A percentile compares a stretch with the other conserved stretches of the same genome.
phyloP scores from a whole-genome alignment of 2,888 invertebrate species.

The Chymomyza fuscimana region DNA sequence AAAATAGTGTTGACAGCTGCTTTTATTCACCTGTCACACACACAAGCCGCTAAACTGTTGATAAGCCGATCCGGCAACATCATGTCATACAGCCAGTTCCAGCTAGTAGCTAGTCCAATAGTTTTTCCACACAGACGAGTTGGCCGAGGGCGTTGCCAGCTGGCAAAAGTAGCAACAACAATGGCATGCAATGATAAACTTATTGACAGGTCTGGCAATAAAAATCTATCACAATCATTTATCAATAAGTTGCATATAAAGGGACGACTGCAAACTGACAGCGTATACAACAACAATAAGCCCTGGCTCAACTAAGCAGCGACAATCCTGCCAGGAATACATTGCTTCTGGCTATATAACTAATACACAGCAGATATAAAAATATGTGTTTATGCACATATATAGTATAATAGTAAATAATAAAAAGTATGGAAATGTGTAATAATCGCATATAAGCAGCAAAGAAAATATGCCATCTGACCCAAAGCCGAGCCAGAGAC shows the following conservation, averaged over 20 bases:
- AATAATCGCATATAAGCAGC: slow-evolving; percentile 48
- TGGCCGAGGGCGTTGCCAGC: neutral
- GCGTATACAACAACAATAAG: slow-evolving; percentile 5
- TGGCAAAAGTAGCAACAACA: slow-evolving; percentile 5
- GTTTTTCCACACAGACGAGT: neutral
- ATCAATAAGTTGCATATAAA: slow-evolving; percentile 59
- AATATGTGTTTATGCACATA: no score
- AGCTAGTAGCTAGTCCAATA: neutral
- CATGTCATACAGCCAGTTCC: slow-evolving; percentile 22
- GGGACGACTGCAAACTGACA: neutral
- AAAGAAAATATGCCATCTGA: slow-evolving; percentile 50
- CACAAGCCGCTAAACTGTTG: slow-evolving; percentile 69
- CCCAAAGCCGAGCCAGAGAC: slow-evolving; percentile 21
- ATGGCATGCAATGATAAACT: slow-evolving; percentile 34
- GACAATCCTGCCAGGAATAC: neutral
- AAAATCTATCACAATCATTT: slow-evolving; percentile 71
- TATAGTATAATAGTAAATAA: neutral
- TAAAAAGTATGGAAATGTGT: slow-evolving; percentile 51
- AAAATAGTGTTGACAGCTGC: slow-evolving; percentile 70
- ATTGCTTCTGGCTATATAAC: neutral
- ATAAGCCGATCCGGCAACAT: slow-evolving; percentile 50
- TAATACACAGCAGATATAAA: no score
- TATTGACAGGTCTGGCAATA: slow-evolving; percentile 62
- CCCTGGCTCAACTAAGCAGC: neutral
- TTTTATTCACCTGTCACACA: slow-evolving; percentile 74